Evolutionary conservation across 1,140 invertebrate species (phyloP).

Genomic region (Plutomurus gul): DNA sequence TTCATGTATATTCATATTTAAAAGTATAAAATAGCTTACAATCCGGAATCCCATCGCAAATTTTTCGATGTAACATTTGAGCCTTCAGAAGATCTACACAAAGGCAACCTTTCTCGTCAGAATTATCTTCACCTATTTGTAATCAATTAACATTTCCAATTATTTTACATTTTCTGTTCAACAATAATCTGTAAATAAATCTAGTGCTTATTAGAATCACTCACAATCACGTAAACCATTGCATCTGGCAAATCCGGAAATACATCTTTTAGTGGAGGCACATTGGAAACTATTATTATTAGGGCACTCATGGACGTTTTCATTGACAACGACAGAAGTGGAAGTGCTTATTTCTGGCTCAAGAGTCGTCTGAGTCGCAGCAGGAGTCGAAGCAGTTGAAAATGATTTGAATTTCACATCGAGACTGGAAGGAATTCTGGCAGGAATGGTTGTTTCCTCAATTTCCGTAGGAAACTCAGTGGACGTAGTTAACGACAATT

Average conservation of each 20-base stretch:
- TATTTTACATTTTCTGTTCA: too few relatives aligned
- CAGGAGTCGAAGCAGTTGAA: not conserved
- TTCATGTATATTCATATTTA: constrained; percentile 55
- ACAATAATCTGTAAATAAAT: not conserved
- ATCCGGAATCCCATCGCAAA: constrained; percentile 71
- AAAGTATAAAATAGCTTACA: constrained; percentile 40
- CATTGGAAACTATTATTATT: constrained; percentile 59
- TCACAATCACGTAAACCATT: constrained; percentile 77
- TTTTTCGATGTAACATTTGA: constrained; percentile 71
- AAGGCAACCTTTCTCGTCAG: constrained; percentile 56
- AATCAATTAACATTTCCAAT: too few relatives aligned
- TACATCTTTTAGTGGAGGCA: constrained; percentile 66
- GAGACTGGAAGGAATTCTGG: not conserved
- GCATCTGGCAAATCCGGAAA: constrained; percentile 69
- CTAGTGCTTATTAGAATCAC: not conserved
- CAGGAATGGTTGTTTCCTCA: not conserved
- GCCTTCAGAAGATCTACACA: constrained; percentile 76
- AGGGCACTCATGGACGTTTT: constrained; percentile 17
- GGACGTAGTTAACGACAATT: not conserved
- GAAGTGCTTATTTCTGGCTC: constrained; percentile 36
- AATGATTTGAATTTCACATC: not conserved
- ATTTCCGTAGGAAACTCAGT: not conserved
- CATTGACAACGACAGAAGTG: constrained; percentile 44
- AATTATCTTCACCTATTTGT: constrained; percentile 25
- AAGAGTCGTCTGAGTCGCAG: too few relatives aligned